Percentiles rank a stretch among this genome's conserved stretches.
phyloP scores from a whole-genome alignment of 2,888 invertebrate species.

The Campaea margaritaria region DNA sequence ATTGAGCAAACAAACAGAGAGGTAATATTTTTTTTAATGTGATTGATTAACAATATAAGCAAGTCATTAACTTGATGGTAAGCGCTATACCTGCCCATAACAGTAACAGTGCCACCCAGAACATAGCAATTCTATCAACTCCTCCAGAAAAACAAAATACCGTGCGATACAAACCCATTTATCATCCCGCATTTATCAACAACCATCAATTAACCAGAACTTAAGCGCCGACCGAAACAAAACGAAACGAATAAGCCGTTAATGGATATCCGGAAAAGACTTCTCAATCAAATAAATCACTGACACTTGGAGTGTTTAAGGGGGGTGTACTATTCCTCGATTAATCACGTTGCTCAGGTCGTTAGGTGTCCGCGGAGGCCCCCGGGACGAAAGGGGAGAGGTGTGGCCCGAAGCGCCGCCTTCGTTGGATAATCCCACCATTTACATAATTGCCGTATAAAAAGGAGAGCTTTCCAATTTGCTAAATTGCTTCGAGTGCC shows the following conservation, averaged over 20 bases:
- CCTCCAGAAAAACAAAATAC: background rate
- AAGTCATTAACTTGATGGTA: too few species aligned
- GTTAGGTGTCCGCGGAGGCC: slow-evolving; percentile 67
- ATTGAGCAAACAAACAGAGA: too few species aligned
- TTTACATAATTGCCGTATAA: slow-evolving; percentile 86
- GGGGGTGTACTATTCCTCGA: slow-evolving; percentile 65
- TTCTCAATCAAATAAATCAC: slow-evolving; percentile 79
- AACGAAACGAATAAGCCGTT: slow-evolving; percentile 61
- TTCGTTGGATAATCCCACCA: slow-evolving; percentile 82
- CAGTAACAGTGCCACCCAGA: too few species aligned
- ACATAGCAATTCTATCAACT: background rate
- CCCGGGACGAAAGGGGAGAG: slow-evolving; percentile 74
- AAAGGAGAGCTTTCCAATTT: slow-evolving; percentile 85
- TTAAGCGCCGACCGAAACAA: slow-evolving; percentile 49
- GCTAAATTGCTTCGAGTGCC: slow-evolving; percentile 83
- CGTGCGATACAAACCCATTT: slow-evolving; percentile 17
- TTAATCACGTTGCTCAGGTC: slow-evolving; percentile 80
- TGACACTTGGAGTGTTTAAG: slow-evolving; percentile 58
- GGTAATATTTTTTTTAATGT: too few species aligned
- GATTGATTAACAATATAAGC: too few species aligned
- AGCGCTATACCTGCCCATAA: too few species aligned
- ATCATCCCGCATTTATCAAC: slow-evolving; percentile 32
- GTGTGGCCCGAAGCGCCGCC: slow-evolving; percentile 78
- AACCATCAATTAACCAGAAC: slow-evolving; percentile 42
- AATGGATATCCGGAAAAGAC: slow-evolving; percentile 68